Percentiles rank a stretch among this genome's conserved stretches.
These are phyloP conservation scores for Aphidius gifuensis DNA, from an alignment of 1,140 invertebrate genomes.

Conservation along the genomic window DNA sequence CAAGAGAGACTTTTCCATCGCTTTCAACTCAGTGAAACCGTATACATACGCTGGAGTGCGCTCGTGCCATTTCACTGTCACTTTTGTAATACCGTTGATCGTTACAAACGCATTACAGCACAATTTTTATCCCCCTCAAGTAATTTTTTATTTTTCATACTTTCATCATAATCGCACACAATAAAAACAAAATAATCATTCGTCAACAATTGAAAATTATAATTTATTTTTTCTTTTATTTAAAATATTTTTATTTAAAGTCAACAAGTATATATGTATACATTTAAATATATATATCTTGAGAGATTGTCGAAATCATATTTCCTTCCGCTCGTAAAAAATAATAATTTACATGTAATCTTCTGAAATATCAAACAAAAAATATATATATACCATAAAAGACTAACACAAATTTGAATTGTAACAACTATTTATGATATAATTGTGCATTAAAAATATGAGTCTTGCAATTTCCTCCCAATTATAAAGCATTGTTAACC, in stretches of 20 bases:
- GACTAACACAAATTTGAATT: too few relatives aligned
- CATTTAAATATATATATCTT: too few relatives aligned
- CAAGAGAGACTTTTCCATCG: constrained; percentile 32
- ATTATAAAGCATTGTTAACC: not conserved
- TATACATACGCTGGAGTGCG: constrained; percentile 13
- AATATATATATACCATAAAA: too few relatives aligned
- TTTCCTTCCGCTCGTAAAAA: constrained; percentile 17
- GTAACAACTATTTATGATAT: constrained; percentile 19
- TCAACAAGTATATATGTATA: too few relatives aligned
- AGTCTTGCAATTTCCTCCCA: constrained; percentile 14
- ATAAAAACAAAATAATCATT: not conserved
- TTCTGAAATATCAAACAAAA: constrained; percentile 5
- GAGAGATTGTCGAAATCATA: constrained; percentile 5
- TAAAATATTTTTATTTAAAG: not conserved
- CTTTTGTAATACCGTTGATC: constrained; percentile 50
- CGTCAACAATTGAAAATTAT: too few relatives aligned
- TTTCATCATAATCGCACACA: constrained; percentile 16
- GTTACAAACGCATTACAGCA: constrained; percentile 35
- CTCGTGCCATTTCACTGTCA: constrained; percentile 45
- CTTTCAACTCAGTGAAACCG: constrained; percentile 43
- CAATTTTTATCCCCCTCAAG: constrained; percentile 29
- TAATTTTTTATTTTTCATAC: constrained; percentile 17
- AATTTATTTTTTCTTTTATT: too few relatives aligned
- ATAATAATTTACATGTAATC: constrained; percentile 13
- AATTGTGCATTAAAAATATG: constrained; percentile 14